Percentiles rank a stretch among this genome's conserved stretches.
Evolutionary conservation across 2,113 vertebrate genomes (phyloP).

Genomic region (Alosa alosa): DNA sequence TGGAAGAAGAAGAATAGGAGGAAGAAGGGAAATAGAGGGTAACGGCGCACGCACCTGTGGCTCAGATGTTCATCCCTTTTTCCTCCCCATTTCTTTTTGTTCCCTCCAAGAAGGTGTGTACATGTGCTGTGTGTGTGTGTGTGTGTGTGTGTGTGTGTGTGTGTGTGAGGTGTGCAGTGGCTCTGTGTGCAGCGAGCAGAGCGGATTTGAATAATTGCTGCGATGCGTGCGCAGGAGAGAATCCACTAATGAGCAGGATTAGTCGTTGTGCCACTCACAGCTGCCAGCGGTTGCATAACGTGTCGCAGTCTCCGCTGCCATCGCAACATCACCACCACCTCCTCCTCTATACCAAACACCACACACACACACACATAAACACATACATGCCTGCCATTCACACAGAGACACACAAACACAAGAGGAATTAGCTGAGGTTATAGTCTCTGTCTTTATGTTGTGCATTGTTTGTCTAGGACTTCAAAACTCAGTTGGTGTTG

Average conservation of each 20-base stretch:
- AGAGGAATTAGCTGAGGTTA: background rate
- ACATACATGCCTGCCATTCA: background rate
- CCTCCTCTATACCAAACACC: background rate
- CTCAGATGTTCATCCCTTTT: no score
- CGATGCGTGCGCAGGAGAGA: background rate
- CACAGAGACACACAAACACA: background rate
- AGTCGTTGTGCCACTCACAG: conserved; percentile 19
- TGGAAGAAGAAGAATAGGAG: no score
- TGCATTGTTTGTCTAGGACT: background rate
- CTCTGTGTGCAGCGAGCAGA: background rate
- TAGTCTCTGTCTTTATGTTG: background rate
- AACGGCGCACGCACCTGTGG: background rate
- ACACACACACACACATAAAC: background rate
- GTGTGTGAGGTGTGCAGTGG: background rate
- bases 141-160: background rate
- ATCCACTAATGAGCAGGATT: conserved; percentile 38
- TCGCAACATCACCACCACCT: background rate
- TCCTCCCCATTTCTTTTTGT: background rate
- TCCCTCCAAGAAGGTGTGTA: background rate
- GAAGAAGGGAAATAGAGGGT: background rate
- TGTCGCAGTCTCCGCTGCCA: background rate
- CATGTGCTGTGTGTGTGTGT: background rate
- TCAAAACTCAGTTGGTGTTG: no score
- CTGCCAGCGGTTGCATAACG: background rate
- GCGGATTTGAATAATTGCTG: background rate